A percentile compares a stretch with the other conserved stretches of the same genome.
Conservation (phyloP, 2,113 vertebrate genomes). For the Capreolus pygargus region DNA sequence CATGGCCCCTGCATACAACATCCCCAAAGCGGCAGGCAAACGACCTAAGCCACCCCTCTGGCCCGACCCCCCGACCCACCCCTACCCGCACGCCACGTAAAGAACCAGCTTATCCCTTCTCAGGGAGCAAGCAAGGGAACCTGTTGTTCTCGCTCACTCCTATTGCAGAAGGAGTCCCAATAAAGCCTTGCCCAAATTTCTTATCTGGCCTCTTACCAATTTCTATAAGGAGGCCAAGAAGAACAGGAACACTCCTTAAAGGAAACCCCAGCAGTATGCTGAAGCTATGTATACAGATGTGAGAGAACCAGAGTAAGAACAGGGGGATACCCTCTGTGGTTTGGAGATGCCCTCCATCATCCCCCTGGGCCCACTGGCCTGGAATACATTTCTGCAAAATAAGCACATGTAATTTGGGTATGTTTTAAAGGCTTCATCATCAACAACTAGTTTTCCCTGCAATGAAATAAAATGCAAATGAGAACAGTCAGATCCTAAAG, state of each 20-base stretch:
- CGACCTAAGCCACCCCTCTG: background rate
- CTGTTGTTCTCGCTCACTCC: background rate
- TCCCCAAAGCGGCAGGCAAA: background rate
- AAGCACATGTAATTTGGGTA: background rate
- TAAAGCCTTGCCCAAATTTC: background rate
- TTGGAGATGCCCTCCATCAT: background rate
- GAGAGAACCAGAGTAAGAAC: background rate
- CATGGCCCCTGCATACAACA: background rate
- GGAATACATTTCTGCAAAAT: background rate
- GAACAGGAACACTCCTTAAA: background rate
- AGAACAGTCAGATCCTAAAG: background rate
- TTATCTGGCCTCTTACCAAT: background rate
- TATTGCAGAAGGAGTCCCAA: background rate
- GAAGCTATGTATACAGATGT: background rate
- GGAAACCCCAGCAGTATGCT: background rate
- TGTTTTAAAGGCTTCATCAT: background rate
- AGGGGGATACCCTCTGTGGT: background rate
- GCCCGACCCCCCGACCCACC: background rate
- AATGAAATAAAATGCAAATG: background rate
- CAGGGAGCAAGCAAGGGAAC: background rate
- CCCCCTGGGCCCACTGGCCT: background rate
- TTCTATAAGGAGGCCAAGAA: background rate
- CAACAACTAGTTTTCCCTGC: background rate
- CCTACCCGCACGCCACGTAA: background rate
- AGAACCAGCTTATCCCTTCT: background rate